Evolutionary conservation across 1,140 invertebrate species (phyloP).

Genomic region (Chlorops oryzae): DNA sequence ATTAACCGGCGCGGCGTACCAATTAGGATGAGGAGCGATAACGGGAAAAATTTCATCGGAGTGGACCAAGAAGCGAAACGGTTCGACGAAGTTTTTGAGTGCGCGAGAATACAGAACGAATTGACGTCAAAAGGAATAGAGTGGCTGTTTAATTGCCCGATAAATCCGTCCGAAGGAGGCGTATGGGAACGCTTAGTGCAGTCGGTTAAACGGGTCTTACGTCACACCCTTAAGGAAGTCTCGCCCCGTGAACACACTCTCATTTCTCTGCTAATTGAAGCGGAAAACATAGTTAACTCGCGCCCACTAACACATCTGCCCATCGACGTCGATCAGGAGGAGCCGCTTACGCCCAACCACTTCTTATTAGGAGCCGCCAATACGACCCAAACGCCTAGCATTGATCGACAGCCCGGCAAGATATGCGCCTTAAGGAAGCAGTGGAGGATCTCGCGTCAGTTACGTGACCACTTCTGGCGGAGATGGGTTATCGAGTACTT

Average conservation of each 20-base stretch:
- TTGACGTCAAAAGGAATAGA: constrained; percentile 5
- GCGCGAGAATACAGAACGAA: constrained; percentile 4
- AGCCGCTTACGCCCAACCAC: constrained; percentile 15
- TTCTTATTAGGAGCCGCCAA: constrained; percentile 6
- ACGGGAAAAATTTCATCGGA: constrained; percentile 14
- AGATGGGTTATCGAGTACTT: constrained; percentile 15
- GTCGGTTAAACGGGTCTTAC: constrained; percentile 21
- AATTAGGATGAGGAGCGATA: constrained; percentile 8
- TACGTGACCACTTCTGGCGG: constrained; percentile 14
- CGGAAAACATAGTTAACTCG: constrained; percentile 22
- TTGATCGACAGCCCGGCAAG: neutral
- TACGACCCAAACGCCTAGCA: neutral
- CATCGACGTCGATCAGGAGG: constrained; percentile 22
- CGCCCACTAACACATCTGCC: constrained; percentile 27
- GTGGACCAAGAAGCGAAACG: neutral
- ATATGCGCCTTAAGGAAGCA: constrained; percentile 2
- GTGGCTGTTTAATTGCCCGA: constrained; percentile 13
- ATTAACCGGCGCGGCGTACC: constrained; percentile 10
- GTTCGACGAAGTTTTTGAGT: neutral
- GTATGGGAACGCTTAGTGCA: constrained; percentile 27
- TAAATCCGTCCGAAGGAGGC: constrained; percentile 15
- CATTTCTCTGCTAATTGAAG: constrained; percentile 21
- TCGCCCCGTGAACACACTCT: constrained; percentile 22
- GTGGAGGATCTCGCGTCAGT: constrained; percentile 6
- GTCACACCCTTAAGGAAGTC: constrained; percentile 13